Conservation (phyloP, 2,888 invertebrate species). For the Dermolepida albohirtum region DNA sequence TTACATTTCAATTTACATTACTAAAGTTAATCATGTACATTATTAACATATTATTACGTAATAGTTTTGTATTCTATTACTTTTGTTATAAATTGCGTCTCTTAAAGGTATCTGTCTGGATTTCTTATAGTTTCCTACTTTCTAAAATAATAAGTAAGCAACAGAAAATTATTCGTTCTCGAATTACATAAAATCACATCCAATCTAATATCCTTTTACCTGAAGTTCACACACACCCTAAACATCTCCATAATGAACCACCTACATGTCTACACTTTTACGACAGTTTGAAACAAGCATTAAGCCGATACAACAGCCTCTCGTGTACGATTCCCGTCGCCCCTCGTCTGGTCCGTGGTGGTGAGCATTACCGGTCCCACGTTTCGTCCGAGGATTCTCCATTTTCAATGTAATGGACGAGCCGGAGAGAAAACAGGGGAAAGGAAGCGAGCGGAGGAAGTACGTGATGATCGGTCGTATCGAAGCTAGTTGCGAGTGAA, state of each 20-base stretch:
- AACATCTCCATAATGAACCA: slow-evolving; percentile 51
- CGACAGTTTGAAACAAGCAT: slow-evolving; percentile 55
- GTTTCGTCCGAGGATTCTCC: slow-evolving; percentile 17
- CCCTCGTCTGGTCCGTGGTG: neutral
- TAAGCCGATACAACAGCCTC: slow-evolving; percentile 50
- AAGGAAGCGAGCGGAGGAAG: slow-evolving; percentile 4
- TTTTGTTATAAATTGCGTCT: too few relatives aligned
- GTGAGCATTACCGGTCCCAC: slow-evolving; percentile 16
- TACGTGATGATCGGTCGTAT: slow-evolving; percentile 3
- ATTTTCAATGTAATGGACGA: slow-evolving; percentile 12
- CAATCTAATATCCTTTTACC: slow-evolving; percentile 32
- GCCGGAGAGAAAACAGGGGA: neutral
- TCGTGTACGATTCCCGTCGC: slow-evolving; percentile 26
- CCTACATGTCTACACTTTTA: slow-evolving; percentile 54
- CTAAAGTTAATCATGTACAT: too few relatives aligned
- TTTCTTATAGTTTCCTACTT: too few relatives aligned
- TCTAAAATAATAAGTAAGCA: too few relatives aligned
- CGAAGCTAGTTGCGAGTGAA: slow-evolving; percentile 7
- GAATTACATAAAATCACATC: neutral
- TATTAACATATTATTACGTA: too few relatives aligned
- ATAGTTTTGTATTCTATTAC: too few relatives aligned
- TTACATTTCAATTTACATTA: too few relatives aligned
- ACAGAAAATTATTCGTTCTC: too few relatives aligned
- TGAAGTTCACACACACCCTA: slow-evolving; percentile 47
- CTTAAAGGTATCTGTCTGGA: too few relatives aligned